These are phyloP conservation scores for Hemistola chrysoprasaria DNA, from an alignment of 2,888 invertebrate species.

Conservation along the genomic window DNA sequence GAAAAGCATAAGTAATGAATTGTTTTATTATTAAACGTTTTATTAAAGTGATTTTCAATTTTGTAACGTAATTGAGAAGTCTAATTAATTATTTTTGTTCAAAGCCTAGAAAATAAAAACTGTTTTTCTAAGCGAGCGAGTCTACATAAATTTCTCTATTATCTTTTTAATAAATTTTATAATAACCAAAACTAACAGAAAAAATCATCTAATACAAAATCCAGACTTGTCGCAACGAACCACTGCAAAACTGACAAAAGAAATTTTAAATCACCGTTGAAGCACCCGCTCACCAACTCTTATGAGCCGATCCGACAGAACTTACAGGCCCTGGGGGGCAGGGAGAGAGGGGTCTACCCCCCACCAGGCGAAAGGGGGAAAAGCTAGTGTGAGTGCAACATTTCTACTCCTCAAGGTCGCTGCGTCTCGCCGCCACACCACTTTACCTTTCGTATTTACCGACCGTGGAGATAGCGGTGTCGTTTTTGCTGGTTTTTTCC, in stretches of 20 bases:
- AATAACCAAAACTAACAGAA: too few relatives aligned
- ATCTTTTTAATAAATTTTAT: too few relatives aligned
- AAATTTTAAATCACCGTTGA: conserved; percentile 7
- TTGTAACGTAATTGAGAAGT: too few relatives aligned
- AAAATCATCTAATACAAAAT: too few relatives aligned
- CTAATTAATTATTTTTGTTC: too few relatives aligned
- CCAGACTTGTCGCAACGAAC: neutral
- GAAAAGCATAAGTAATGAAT: too few relatives aligned
- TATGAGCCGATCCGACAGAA: conserved; percentile 6
- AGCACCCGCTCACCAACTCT: conserved; percentile 6
- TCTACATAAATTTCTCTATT: too few relatives aligned
- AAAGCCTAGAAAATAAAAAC: too few relatives aligned
- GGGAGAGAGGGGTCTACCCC: neutral
- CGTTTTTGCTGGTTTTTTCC: conserved; percentile 14
- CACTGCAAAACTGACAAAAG: conserved; percentile 7
- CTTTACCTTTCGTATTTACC: conserved; percentile 34
- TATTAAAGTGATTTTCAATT: too few relatives aligned
- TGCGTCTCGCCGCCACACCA: conserved; percentile 41
- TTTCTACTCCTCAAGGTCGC: conserved; percentile 57
- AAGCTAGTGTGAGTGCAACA: conserved; percentile 51
- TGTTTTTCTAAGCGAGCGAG: too few relatives aligned
- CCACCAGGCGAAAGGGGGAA: conserved; percentile 16
- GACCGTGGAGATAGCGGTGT: conserved; percentile 22
- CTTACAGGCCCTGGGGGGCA: conserved; percentile 4
- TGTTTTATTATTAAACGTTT: too few relatives aligned